Percentiles rank a stretch among this genome's conserved stretches.
Evolutionary conservation across 2,888 invertebrate genomes (phyloP).

Genomic region (Cheilosia impressa): DNA sequence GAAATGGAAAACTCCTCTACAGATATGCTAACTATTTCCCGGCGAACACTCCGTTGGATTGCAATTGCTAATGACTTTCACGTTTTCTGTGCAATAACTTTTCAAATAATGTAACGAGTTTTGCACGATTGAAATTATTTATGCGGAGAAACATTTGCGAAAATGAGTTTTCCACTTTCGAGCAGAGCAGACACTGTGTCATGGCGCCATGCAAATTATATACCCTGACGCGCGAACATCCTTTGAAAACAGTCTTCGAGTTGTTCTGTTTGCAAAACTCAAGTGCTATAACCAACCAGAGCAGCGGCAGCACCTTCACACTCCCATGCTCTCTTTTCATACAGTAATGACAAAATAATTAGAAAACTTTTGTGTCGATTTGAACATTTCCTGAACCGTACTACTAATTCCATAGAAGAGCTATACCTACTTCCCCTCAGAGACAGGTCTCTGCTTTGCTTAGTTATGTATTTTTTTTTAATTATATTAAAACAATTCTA

Average conservation of each 20-base stretch:
- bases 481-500: constrained; percentile 32
- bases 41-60: constrained; percentile 29
- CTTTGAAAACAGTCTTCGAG: constrained; percentile 52
- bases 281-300: neutral
- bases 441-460: neutral
- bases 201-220: constrained; percentile 52
- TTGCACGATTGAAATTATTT: constrained; percentile 68
- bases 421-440: neutral
- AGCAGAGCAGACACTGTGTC: neutral
- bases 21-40: neutral
- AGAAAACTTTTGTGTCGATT: constrained; percentile 81
- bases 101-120: constrained; percentile 46
- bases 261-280: constrained; percentile 30
- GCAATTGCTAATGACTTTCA: constrained; percentile 70
- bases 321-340: constrained; percentile 41
- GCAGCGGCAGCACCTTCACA: constrained; percentile 45
- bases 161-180: constrained; percentile 56
- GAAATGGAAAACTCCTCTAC: constrained; percentile 25
- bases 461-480: constrained; percentile 20
- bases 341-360: constrained; percentile 83
- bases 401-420: constrained; percentile 1
- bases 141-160: constrained; percentile 57
- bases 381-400: constrained; percentile 30
- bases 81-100: constrained; percentile 70
- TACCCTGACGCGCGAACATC: constrained; percentile 28